A percentile compares a stretch with the other conserved stretches of the same genome.
These are phyloP conservation scores for Cotesia congregata DNA, from an alignment of 2,888 invertebrate species.

Conservation along the genomic window DNA sequence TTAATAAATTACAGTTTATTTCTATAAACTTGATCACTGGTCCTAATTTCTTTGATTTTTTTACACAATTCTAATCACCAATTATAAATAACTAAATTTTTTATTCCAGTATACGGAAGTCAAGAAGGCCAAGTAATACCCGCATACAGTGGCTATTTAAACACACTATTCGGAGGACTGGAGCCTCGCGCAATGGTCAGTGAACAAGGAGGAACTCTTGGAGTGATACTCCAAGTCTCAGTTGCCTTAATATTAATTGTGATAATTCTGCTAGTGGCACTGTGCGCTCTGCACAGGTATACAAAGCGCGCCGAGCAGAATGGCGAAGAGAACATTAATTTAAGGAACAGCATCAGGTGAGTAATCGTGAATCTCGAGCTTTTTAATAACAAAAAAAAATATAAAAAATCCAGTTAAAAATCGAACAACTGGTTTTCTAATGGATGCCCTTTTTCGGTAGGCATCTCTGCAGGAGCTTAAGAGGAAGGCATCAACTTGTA, in stretches of 20 bases:
- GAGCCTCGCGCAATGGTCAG: conserved; percentile 68
- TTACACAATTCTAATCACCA: background rate
- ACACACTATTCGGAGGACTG: conserved; percentile 81
- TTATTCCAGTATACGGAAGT: conserved; percentile 71
- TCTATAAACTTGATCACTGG: too few relatives aligned
- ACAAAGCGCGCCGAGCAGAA: conserved; percentile 77
- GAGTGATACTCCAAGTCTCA: conserved; percentile 79
- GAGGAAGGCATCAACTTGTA: conserved; percentile 76
- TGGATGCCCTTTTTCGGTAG: conserved; percentile 63
- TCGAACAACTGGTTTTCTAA: conserved; percentile 48
- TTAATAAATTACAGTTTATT: too few relatives aligned
- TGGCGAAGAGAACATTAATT: conserved; percentile 79
- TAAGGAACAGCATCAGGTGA: conserved; percentile 78
- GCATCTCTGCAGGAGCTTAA: conserved; percentile 77
- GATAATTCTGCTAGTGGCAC: conserved; percentile 74
- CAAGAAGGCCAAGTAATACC: conserved; percentile 72
- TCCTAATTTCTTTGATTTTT: conserved; percentile 32
- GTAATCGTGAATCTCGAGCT: conserved; percentile 45
- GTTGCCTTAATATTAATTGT: conserved; percentile 77
- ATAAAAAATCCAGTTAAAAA: background rate
- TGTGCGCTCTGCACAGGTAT: conserved; percentile 78
- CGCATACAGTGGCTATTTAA: conserved; percentile 83
- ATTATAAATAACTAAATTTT: conserved; percentile 7
- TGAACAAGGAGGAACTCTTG: conserved; percentile 71
- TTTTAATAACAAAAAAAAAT: background rate